These are phyloP conservation scores for Corythornis madagascariensis DNA, from an alignment of 2,113 vertebrate genomes.

Conservation along the genomic window DNA sequence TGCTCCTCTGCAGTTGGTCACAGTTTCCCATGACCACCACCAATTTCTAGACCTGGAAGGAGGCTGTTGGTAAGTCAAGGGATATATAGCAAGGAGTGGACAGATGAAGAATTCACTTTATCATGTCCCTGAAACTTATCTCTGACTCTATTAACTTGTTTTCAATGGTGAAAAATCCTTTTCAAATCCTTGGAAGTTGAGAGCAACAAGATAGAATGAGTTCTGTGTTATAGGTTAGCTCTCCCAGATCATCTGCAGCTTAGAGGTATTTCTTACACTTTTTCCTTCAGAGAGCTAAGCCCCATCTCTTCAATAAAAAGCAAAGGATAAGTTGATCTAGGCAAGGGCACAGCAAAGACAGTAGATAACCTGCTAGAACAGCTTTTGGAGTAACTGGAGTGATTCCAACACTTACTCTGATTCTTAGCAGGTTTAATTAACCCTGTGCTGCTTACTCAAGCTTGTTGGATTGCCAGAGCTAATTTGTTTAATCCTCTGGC, in stretches of 20 bases:
- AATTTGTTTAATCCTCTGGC: background rate
- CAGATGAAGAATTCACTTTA: slow-evolving; percentile 26
- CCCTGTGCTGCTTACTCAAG: background rate
- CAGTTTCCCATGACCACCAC: fast-evolving
- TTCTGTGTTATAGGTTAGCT: slow-evolving; percentile 3
- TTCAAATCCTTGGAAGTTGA: slow-evolving; percentile 5
- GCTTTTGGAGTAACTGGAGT: background rate
- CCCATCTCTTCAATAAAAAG: background rate
- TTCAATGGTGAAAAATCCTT: background rate
- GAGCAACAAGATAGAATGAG: background rate
- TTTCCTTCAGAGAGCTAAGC: background rate
- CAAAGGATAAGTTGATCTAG: background rate
- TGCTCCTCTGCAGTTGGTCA: background rate
- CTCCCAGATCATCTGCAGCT: slow-evolving; percentile 6
- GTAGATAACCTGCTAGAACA: background rate
- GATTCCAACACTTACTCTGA: background rate
- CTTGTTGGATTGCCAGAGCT: background rate
- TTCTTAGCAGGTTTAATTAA: slow-evolving; percentile 24
- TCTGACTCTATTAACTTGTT: background rate
- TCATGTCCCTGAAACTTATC: background rate
- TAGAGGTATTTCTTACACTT: slow-evolving; percentile 5
- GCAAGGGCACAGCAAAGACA: slow-evolving; percentile 3
- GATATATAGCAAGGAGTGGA: background rate
- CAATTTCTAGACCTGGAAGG: background rate
- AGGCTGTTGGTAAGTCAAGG: background rate